Evolutionary conservation across 2,888 invertebrate species (phyloP).

Genomic region (Meiosimyza decipiens): DNA sequence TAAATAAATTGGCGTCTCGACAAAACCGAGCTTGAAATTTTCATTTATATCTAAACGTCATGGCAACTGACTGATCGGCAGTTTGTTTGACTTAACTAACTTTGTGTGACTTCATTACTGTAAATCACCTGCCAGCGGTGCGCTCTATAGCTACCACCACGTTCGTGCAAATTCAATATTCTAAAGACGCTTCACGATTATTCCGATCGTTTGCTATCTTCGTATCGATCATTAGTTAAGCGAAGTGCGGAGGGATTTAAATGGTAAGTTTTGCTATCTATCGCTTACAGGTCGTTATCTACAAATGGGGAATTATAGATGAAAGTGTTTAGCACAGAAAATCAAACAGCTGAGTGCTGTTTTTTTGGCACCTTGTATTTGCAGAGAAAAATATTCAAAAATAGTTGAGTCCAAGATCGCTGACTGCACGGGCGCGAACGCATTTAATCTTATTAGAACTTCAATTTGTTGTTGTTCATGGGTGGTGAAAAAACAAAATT

Average conservation of each 20-base stretch:
- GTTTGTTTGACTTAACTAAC: constrained; percentile 7
- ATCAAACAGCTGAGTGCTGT: background rate
- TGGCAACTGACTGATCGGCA: background rate
- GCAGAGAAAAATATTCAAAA: background rate
- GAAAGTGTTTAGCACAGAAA: constrained; percentile 7
- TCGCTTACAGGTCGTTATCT: constrained; percentile 24
- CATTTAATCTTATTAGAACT: background rate
- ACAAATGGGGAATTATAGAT: background rate
- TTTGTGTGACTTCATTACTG: constrained; percentile 25
- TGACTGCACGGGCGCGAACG: constrained; percentile 1
- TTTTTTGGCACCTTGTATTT: constrained; percentile 2
- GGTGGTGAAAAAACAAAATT: constrained; percentile 1
- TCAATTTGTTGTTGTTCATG: too few species aligned
- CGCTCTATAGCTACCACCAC: too few species aligned
- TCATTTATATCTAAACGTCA: background rate
- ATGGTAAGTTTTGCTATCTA: constrained; percentile 3
- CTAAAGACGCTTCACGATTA: background rate
- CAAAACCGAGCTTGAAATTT: too few species aligned
- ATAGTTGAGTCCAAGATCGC: constrained; percentile 22
- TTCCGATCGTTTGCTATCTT: too few species aligned
- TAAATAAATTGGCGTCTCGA: too few species aligned
- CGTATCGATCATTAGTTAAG: constrained; percentile 9
- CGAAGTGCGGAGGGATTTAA: constrained; percentile 8
- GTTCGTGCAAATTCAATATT: background rate
- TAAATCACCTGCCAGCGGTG: background rate